Percentiles rank a stretch among this genome's conserved stretches.
phyloP scores from a whole-genome alignment of 2,797 vertebrate genomes.

The Cynopterus sphinx region DNA sequence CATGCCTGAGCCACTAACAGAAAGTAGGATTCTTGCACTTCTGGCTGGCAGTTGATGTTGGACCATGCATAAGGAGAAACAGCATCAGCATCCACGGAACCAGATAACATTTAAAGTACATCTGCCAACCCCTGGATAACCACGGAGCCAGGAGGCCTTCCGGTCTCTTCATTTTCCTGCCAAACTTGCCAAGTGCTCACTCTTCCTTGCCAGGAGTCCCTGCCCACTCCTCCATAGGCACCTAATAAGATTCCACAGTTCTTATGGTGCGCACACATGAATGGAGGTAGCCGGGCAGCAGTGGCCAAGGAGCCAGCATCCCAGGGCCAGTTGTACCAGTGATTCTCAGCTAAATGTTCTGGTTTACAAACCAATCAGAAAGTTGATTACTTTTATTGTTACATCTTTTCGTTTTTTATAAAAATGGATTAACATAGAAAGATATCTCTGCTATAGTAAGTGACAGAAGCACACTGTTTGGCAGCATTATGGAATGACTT shows the following conservation, averaged over 20 bases:
- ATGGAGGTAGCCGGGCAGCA: neutral
- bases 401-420: neutral
- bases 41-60: neutral
- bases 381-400: neutral
- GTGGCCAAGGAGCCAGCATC: neutral
- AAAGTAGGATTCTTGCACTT: neutral
- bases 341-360: neutral
- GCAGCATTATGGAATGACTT: neutral
- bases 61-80: neutral
- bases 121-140: neutral
- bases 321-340: neutral
- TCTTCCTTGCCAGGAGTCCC: neutral
- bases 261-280: neutral
- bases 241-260: slow-evolving; percentile 16
- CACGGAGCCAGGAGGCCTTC: neutral
- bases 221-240: neutral
- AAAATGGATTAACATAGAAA: neutral
- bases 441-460: neutral
- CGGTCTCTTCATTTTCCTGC: neutral
- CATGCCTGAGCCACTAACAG: neutral
- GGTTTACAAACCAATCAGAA: neutral
- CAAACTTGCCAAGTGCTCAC: slow-evolving; percentile 8
- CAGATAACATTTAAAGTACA: neutral
- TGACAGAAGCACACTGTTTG: neutral
- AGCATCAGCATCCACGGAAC: neutral